A percentile compares a stretch with the other conserved stretches of the same genome.
Evolutionary conservation across 1,140 invertebrate genomes (phyloP).

Genomic region (Drosophila setifemur): DNA sequence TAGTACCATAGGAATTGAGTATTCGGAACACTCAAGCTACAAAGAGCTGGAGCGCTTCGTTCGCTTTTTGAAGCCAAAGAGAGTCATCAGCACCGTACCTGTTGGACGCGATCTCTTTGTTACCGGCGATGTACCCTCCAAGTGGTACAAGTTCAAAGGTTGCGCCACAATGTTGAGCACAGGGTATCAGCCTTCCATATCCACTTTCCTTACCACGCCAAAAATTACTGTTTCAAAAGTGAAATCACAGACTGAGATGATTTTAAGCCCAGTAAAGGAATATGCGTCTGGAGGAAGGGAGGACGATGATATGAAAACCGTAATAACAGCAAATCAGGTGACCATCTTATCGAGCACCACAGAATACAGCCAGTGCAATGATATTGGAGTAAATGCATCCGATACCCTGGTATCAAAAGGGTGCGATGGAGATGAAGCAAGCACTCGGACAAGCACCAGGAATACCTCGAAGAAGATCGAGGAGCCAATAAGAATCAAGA

Average conservation of each 20-base stretch:
- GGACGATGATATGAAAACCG: not conserved
- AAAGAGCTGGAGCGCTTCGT: constrained; percentile 76
- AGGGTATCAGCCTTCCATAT: constrained; percentile 55
- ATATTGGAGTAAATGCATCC: no score
- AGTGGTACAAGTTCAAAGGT: constrained; percentile 65
- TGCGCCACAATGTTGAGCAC: constrained; percentile 32
- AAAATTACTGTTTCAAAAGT: not conserved
- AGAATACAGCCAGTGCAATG: no score
- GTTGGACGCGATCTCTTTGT: constrained; percentile 47
- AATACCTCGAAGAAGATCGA: not conserved
- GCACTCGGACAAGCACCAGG: no score
- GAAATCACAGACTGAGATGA: constrained; percentile 13
- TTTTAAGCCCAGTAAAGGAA: constrained; percentile 34
- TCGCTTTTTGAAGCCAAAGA: constrained; percentile 68
- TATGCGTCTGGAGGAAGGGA: no score
- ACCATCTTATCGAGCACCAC: constrained; percentile 5
- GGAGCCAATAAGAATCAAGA: not conserved
- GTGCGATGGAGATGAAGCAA: no score
- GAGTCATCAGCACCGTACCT: constrained; percentile 75
- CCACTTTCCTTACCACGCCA: constrained; percentile 36
- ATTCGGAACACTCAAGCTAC: constrained; percentile 80
- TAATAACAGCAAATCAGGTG: not conserved
- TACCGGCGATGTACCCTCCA: constrained; percentile 54
- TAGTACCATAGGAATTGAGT: constrained; percentile 74
- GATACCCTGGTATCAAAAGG: no score